phyloP scores from a whole-genome alignment of 2,888 invertebrate species.

The Lobophora halterata region DNA sequence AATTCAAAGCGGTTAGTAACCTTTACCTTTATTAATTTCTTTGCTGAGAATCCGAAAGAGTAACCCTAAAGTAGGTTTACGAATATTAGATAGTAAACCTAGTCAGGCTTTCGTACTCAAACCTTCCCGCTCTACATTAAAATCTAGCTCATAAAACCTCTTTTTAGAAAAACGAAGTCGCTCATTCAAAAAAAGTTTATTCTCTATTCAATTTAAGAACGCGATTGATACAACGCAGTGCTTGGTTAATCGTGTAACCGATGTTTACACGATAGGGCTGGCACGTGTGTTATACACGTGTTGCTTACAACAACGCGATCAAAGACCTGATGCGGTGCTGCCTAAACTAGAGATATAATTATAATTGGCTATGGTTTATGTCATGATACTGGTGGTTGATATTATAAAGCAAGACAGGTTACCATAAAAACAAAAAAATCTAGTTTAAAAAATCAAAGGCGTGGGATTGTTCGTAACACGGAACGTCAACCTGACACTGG shows the following conservation, averaged over 20 bases:
- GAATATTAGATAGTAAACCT: no score
- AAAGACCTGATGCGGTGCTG: slow-evolving; percentile 54
- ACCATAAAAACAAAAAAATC: no score
- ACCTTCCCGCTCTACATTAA: slow-evolving; percentile 3
- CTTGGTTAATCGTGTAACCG: slow-evolving; percentile 33
- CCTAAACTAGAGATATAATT: slow-evolving; percentile 39
- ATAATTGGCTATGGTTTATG: slow-evolving; percentile 36
- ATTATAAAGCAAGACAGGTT: slow-evolving; percentile 4
- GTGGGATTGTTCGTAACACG: neutral
- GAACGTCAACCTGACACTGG: neutral
- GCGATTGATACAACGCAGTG: slow-evolving; percentile 22
- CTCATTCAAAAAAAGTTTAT: slow-evolving; percentile 3
- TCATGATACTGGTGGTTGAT: slow-evolving; percentile 10
- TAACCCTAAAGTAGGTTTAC: no score
- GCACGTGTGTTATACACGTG: slow-evolving; percentile 58
- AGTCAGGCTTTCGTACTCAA: no score
- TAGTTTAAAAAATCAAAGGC: slow-evolving; percentile 2
- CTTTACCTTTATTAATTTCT: no score
- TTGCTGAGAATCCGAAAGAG: no score
- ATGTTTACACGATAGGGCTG: slow-evolving; percentile 47
- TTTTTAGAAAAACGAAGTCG: no score
- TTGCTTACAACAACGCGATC: slow-evolving; percentile 62
- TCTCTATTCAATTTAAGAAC: slow-evolving; percentile 9
- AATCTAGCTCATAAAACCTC: no score
- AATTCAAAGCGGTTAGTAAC: no score